Evolutionary conservation across 1,140 invertebrate species (phyloP).

Genomic region (Pachyrhynchus sulphureomaculatus): DNA sequence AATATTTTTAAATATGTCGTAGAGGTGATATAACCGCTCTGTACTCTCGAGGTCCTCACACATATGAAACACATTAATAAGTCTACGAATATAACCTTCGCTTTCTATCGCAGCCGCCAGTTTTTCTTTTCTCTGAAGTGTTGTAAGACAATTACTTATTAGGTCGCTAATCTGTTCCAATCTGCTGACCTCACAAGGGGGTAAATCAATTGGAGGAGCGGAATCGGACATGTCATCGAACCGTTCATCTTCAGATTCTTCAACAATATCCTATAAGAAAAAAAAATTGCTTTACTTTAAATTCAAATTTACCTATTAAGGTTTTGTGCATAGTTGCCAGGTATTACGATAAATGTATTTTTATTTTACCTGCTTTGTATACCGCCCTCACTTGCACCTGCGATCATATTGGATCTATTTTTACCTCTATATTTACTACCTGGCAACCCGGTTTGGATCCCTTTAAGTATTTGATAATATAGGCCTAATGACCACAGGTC

Average conservation of each 20-base stretch:
- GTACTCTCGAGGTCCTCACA: slow-evolving; percentile 96
- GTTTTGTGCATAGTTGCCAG: too few relatives aligned
- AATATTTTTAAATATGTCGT: slow-evolving; percentile 98
- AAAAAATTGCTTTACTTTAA: neutral
- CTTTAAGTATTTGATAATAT: too few relatives aligned
- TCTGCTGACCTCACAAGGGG: slow-evolving; percentile 87
- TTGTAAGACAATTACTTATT: slow-evolving; percentile 76
- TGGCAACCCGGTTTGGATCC: too few relatives aligned
- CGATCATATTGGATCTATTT: too few relatives aligned
- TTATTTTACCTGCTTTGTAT: too few relatives aligned
- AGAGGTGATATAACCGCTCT: slow-evolving; percentile 92
- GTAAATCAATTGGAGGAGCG: slow-evolving; percentile 88
- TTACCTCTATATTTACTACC: too few relatives aligned
- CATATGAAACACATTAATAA: slow-evolving; percentile 93
- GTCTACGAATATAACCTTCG: slow-evolving; percentile 94
- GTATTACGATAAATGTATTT: too few relatives aligned
- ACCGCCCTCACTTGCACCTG: too few relatives aligned
- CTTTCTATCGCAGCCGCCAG: slow-evolving; percentile 91
- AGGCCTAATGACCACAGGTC: too few relatives aligned
- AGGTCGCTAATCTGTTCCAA: slow-evolving; percentile 94
- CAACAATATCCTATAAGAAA: slow-evolving; percentile 78
- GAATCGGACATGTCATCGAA: slow-evolving; percentile 95
- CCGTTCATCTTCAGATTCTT: slow-evolving; percentile 96
- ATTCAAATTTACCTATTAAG: neutral
- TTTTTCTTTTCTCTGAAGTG: slow-evolving; percentile 90